Base-by-base conservation (phyloP, 2,888 invertebrate genomes). In the Keiferia lycopersicella region DNA sequence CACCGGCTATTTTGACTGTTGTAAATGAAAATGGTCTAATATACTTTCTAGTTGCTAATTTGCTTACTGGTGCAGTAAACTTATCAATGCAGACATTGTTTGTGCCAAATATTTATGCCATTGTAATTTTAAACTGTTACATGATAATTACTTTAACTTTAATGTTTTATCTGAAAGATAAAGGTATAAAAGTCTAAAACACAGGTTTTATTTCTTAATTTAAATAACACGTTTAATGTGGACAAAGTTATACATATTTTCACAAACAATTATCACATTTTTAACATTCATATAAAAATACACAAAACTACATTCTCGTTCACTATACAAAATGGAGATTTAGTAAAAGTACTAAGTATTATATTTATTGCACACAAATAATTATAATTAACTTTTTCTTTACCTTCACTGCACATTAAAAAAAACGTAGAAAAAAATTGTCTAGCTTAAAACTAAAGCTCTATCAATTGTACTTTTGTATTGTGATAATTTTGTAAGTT, bases 21-120 rank as follows among this genome's bases (percentile, higher is more conserved):
- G 92, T 98, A 34, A 97, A 96, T 85, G 94, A 93, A 68, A 97
- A 97, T 87, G 97, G 96, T 0, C 86, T 98, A 38, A 79, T 93
- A n/a, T 96, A 95, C 82, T 99, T 99, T 82, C 86, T 99, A 62
- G 69, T 95, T 14, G 94, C 95, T 0, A 99, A 99, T 90, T 70
- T 98, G 38, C 79, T 96, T 16, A 99, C 98, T 0, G 98, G 98
- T 11, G 77, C 94, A 2, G 92, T 98, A 6, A 98, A 98, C 88
- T 89, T 97, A 77, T 84, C 88, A 12, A 84, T 96, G 14, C 88
- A 92, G 67, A 96, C 98, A 3, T 82, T 93, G 62, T 80, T 92
- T 2, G 81, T 94, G 3, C 79, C 82, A 26, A 73, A 75, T 18
- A 14, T 67, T 14, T 69, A 73, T 39, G 91, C 93, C 74, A 81